Base-by-base conservation (phyloP, 2,797 vertebrate species). In the Jordanella pulchra region DNA sequence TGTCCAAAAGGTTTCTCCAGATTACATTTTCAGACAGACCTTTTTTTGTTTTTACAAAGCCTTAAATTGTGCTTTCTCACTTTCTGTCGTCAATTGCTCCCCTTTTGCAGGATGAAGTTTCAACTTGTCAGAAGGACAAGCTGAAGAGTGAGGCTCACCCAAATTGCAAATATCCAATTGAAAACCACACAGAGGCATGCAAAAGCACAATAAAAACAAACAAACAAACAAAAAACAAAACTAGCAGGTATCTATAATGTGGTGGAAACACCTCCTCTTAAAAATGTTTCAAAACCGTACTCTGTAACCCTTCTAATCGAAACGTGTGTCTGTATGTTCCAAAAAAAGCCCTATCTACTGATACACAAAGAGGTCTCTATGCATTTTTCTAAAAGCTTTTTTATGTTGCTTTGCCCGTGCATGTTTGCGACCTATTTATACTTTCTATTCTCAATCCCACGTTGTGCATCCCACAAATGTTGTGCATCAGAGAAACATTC, bases 1-100 rank as follows among this genome's bases (percentile, higher is more conserved):
- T 0, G 3, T 76, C 79, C 80, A 82, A 77, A 71, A 65, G 58
- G 71, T 76, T 77, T 88, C 84, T 81, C 83, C 86, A 86, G 74
- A 86, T 86, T 72, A 35, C 69, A 72, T 76, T 86, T 84, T 81
- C 58, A 82, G 69, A 83, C 42, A 27, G 42, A 1, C 28, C 10
- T 50, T 17, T 32, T 23, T 54, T 28, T 35, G 7, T 23, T 42
- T 47, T 47, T 70, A 56, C 45, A 78, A 79, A 56, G 32, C 61
- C 55, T 14, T 69, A 63, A 54, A 67, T 71, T 45, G 27, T 70
- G 78, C 72, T 35, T 39, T 47, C 39, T 77, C 25, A 42, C 68
- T 78, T 78, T 76, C 71, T 75, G 70, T 81, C 35, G 0, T 82
- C 58, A 71, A 18, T 68, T 54, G 58, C 71, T 75, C 30, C 17